These are phyloP conservation scores for Thamnophis elegans DNA, from an alignment of 2,797 vertebrate genomes.

Conservation along the genomic window DNA sequence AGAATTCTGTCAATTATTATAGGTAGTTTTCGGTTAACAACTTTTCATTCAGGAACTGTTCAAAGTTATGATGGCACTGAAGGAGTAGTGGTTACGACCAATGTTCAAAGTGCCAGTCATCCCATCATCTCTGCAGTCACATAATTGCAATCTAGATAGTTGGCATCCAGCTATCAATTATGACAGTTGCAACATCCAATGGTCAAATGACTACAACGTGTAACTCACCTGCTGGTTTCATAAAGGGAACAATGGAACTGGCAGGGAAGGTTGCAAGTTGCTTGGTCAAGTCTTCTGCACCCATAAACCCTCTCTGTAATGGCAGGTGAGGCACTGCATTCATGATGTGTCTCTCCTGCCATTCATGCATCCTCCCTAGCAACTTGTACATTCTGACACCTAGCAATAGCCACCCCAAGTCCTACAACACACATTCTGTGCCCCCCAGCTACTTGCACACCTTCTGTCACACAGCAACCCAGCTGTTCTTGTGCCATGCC, in stretches of 20 bases:
- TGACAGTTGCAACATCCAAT: neutral
- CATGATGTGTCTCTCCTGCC: neutral
- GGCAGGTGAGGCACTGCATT: neutral
- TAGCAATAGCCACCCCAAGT: neutral
- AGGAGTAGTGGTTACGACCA: neutral
- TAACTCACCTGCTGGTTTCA: neutral
- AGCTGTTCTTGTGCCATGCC: neutral
- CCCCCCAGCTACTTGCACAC: neutral
- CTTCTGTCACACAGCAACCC: neutral
- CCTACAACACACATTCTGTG: no score
- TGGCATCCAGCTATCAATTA: neutral
- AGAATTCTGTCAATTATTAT: neutral
- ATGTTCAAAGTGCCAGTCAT: neutral
- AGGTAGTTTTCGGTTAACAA: neutral
- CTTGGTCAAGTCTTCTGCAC: neutral
- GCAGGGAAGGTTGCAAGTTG: neutral
- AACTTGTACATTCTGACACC: neutral
- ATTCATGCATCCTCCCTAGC: neutral
- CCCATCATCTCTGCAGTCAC: neutral
- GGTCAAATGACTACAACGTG: neutral
- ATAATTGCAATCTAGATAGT: neutral
- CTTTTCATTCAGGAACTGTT: neutral
- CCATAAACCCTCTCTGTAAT: neutral
- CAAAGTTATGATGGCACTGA: neutral
- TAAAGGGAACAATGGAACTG: neutral